Base-by-base conservation (phyloP, 2,113 vertebrate genomes). In the Eudorcas thomsonii region DNA sequence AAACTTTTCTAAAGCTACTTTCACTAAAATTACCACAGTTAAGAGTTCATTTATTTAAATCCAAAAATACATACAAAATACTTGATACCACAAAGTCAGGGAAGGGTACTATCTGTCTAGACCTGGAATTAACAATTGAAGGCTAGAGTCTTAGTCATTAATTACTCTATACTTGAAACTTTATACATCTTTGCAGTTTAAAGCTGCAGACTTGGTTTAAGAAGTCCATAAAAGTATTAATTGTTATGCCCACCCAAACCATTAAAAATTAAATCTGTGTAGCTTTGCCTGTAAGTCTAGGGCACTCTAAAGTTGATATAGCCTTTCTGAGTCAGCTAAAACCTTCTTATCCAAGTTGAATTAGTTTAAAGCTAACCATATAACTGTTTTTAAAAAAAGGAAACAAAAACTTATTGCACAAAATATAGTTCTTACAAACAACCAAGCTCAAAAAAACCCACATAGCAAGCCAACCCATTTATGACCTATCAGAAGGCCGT, bases 1-100 rank as follows among this genome's bases (percentile, higher is more conserved):
- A 95, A 92, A 1, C 50, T 96, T 93, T 62, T 93, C 12, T 93
- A 33, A 95, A 94, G 30, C 57, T 67, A 85, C 59, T 81, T 96
- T 71, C 74, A 95, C 9, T 77, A 36, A 74, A 96, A 90, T 87
- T 74, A 92, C 16, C 36, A 59, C 15, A 94, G 33, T 77, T 88
- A 90, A 60, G 43, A 81, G 50, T n/a, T 91, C 39, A 67, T 45
- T 16, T 88, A 93, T 52, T 94, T 86, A 97, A 94, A 94, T 74
- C 36, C 90, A 96, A 94, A 67, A 67, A 67, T n/a, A n/a, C 64
- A 19, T 67, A 67, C 19, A 33, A 94, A 91, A 84, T 55, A 85
- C 39, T 62, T 59, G 30, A 77, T 19, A 67, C 26, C 62, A 87
- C 28, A 71, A 7, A 60, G 33, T 88, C 33, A 67, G 64, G 7